A percentile compares a stretch with the other conserved stretches of the same genome.
Conservation (phyloP, 2,797 vertebrate species). For the Eulemur coronatus region DNA sequence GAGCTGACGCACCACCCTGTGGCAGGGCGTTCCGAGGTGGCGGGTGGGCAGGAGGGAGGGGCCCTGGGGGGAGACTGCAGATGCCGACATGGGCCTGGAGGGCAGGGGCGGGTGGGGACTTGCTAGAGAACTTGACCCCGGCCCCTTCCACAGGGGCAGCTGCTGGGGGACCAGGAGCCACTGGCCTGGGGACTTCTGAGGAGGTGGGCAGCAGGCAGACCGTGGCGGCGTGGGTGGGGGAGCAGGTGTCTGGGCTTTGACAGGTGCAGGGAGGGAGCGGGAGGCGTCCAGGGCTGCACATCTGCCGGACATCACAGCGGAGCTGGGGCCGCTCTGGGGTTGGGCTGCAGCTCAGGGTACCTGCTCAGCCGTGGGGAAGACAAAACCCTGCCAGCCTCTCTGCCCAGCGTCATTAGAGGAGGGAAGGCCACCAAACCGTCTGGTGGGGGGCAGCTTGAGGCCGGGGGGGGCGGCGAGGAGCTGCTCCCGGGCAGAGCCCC, state of each 20-base stretch:
- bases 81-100: no score
- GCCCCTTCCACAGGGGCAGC: neutral
- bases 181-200: neutral
- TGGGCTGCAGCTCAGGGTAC: accelerated
- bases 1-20: neutral
- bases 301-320: accelerated
- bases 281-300: accelerated
- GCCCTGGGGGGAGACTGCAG: no score
- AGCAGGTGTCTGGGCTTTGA: neutral
- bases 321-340: neutral
- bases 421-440: accelerated
- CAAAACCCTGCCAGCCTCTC: neutral
- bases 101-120: neutral
- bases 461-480: accelerated
- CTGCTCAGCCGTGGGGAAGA: no score
- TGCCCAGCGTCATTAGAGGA: accelerated
- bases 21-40: neutral
- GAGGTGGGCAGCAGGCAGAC: neutral
- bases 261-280: no score
- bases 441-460: neutral
- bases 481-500: neutral
- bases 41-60: no score
- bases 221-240: no score
- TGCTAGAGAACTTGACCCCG: neutral
- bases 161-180: neutral